phyloP scores from a whole-genome alignment of 2,797 vertebrate species.

The Triplophysa yarkandensis region DNA sequence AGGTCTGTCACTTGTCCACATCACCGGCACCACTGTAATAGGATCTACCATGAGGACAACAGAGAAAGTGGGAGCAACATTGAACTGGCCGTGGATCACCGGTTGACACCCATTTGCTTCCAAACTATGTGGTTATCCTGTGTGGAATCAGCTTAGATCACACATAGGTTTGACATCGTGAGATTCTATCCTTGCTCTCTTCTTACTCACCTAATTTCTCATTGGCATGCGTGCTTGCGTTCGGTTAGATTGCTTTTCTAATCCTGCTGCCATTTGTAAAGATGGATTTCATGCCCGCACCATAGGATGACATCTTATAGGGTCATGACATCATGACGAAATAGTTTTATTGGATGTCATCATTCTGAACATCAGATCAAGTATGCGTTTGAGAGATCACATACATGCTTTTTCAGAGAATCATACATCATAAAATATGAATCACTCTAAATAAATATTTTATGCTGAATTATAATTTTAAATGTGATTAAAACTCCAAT shows the following conservation, averaged over 20 bases:
- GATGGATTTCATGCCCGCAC: conserved; percentile 60
- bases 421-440: too few relatives aligned
- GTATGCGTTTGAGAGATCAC: conserved; percentile 55
- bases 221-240: conserved; percentile 59
- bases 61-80: conserved; percentile 10
- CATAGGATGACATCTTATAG: conserved; percentile 51
- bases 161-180: conserved; percentile 52
- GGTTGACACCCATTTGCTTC: conserved; percentile 58
- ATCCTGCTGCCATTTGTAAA: conserved; percentile 69
- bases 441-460: too few relatives aligned
- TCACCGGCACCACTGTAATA: conserved; percentile 55
- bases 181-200: conserved; percentile 56
- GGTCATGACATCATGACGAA: conserved; percentile 62
- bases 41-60: conserved; percentile 47
- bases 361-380: conserved; percentile 21
- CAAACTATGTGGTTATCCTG: conserved; percentile 43
- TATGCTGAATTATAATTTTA: too few relatives aligned
- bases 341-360: neutral
- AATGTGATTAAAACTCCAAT: neutral
- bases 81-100: conserved; percentile 56
- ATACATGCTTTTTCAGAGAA: conserved; percentile 38
- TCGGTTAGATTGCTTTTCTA: conserved; percentile 54
- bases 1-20: conserved; percentile 51
- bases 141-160: conserved; percentile 48
- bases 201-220: conserved; percentile 61